Evolutionary conservation across 2,888 invertebrate genomes (phyloP), one percentile per base, ranked within the genome.

Genomic region (Ormyrus rosae): DNA sequence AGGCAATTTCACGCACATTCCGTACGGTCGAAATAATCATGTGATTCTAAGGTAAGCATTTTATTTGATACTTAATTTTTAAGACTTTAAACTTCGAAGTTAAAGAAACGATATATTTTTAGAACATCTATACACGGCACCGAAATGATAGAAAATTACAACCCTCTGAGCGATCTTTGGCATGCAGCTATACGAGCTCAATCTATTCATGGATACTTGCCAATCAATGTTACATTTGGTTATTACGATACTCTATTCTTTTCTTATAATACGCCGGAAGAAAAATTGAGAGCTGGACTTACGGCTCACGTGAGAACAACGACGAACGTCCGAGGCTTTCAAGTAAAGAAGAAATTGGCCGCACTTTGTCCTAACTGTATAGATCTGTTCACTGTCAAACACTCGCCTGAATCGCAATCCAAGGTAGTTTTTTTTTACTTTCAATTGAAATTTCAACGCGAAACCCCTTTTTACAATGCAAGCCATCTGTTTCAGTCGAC

Each of bases 181-280:
- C 94, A 95, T 84, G 92, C 93, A 8, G 94, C 94, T 0, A 92
- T 94, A 45, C 92, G 95, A n/a, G 94, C 94, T 81, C 94, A 94
- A 85, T 94, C 95, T 0, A 89, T 95, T 78, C 93, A 95, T 0
- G 93, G 93, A 0, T 94, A 94, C 84, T 86, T 95, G 5, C 95
- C 95, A 0, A 92, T 94, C 84, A 94, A 93, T 84, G 87, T 87
- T 13, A 90, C 90, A 3, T 83, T 90, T 78, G 90, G 90, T 61
- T 77, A 89, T 53, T 85, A 87, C 11, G 87, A 89, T 46, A 86
- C 84, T 72, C 80, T 88, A 19, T 90, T 88, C 80, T 86, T 90
- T 69, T 87, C 89, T 0, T 90, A 90, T 70, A 87, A 89, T 74
- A 90, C 87, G 63, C 88, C 89, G 2, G 86, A 84, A 89, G 90